Evolutionary conservation across 1,140 invertebrate species (phyloP), one percentile per base, ranked within the genome.

Genomic region (Tigriopus japonicus): DNA sequence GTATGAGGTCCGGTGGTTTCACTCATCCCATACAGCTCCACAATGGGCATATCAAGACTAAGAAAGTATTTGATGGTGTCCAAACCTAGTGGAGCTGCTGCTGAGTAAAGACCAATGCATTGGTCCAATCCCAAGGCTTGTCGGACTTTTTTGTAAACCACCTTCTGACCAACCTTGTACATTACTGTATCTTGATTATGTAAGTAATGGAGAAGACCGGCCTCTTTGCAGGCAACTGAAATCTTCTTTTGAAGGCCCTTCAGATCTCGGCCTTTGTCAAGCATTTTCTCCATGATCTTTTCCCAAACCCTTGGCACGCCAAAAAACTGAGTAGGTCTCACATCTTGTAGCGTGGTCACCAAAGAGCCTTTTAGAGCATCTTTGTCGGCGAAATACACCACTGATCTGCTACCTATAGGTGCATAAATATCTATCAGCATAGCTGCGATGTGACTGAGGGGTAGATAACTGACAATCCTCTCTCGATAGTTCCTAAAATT

Each of bases 231-330:
- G 61, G 62, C 62, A 7, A 55, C 65, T 7, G 62, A 63, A 60
- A 66, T 65, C 0, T 55, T 62, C 45, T 62, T 66, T 52, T 83
- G 87, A 6, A 66, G 42, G n/a, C 66, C 64, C 15, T 61, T 66
- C 0, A 63, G 65, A 52, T 62, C 74, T 2, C 78, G 76, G 15
- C 80, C 85, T 9, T 84, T 77, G 5, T 77, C 73, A 66, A 80
- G 76, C 76, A 94, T 84, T 67, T 83, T 87, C 68, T 93, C 89
- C 65, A 85, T 78, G 68, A 92, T 88, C 69, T 95, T 95, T 70
- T 95, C 90, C 81, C 84, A 94, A 0, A 95, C 85, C 65, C 91
- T 76, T 0, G 91, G 89, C 0, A 94, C 89, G 6, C 81, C 89
- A 21, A 94, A 70, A 67, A 94, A 85, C 42, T 77, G 73, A 0